phyloP scores from a whole-genome alignment of 2,113 vertebrate genomes.

The Tachuris rubrigastra region DNA sequence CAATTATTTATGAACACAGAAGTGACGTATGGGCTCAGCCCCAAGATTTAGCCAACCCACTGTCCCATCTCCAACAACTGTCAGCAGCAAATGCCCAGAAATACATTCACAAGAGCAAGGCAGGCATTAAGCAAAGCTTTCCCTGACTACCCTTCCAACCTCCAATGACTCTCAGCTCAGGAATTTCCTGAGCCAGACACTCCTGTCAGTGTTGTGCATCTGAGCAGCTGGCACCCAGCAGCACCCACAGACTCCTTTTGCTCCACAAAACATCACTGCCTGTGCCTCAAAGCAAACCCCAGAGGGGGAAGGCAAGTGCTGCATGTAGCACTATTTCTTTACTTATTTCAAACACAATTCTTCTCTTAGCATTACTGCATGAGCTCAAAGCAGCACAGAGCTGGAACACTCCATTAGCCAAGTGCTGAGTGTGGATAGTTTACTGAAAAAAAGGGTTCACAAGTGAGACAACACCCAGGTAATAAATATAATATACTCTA shows the following conservation, averaged over 20 bases:
- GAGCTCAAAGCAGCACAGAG: background rate
- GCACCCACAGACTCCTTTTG: background rate
- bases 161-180: background rate
- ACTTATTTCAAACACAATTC: background rate
- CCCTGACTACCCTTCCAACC: background rate
- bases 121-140: background rate
- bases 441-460: background rate
- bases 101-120: background rate
- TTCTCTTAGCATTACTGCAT: background rate
- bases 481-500: background rate
- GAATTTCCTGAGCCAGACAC: background rate
- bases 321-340: background rate
- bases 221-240: background rate
- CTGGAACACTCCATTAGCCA: background rate
- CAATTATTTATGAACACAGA: background rate
- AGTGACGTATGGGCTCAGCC: background rate
- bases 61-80: background rate
- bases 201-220: background rate
- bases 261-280: background rate
- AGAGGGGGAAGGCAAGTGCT: background rate
- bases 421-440: background rate
- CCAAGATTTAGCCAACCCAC: background rate
- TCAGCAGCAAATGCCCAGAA: background rate
- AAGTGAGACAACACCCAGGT: background rate
- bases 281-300: background rate